Evolutionary conservation across 1,140 invertebrate species (phyloP), one percentile per base, ranked within the genome.

Genomic region (Drosophila ficusphila): DNA sequence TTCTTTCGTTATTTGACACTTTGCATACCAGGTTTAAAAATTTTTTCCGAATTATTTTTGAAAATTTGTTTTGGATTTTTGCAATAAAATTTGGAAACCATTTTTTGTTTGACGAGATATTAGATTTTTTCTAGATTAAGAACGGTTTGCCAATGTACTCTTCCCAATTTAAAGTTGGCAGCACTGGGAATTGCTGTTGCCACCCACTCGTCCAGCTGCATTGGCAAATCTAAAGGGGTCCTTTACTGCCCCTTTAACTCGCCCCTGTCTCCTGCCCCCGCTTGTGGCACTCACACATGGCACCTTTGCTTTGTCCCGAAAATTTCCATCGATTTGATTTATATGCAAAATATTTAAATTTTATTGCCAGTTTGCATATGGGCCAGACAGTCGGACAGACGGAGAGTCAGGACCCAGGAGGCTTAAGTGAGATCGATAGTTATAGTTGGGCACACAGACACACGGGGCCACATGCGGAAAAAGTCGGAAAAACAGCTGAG

Each of bases 301-400:
- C 58, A 64, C n/a, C 42, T 64, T 34, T 64, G 25, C 42, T 76
- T 79, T 86, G 57, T 68, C 62, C 79, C 79, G 72, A 85, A 85
- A 86, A 72, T 86, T 79, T 75, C 57, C 76, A 86, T 86, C 81
- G 81, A 86, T 86, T 86, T 86, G 82, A 86, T 86, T 86, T 86
- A 86, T 88, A 86, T 81, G 81, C 62, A 86, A 88, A 86, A 86
- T 86, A 86, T 86, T 86, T 86, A 86, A 86, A 86, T 86, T 86
- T 86, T 86, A 86, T 86, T 86, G 81, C 81, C 82, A 64, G 77
- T 69, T 81, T 86, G 72, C 82, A 86, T 86, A 86, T 88, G 81
- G 81, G 65, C 58, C 56, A 52, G 41, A 44, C 57, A 31, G 34
- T 14, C 12, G 19, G 56, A 51, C 48, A 65, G 27, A 18, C 14